Base-by-base conservation (phyloP, 1,140 invertebrate species). In the Dendrolimus kikuchii region DNA sequence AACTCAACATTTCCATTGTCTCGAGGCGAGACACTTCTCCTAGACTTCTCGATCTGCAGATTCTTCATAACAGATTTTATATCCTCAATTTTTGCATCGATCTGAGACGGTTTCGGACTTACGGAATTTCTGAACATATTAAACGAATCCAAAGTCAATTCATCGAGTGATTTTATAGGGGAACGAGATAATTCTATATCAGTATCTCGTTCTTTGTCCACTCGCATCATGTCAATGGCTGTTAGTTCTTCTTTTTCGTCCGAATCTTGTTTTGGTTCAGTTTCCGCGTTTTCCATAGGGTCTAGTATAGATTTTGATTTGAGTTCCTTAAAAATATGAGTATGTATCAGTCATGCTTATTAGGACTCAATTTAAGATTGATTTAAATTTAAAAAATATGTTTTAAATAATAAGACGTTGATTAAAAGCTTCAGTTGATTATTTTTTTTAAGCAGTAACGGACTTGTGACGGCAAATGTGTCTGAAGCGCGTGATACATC, bases 261-360 rank as follows among this genome's bases (percentile, higher is more conserved):
- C n/a, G 77, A 72, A 38, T 87, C 81, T 53, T 81, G 71, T 68
- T 83, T 82, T 4, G 75, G 59, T 56, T 88, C 85, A 3, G 66
- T 46, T 6, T 70, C 77, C 51, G 7, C 62, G 4, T 23, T 23
- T 23, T 69, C 71, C 8, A 83, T 60, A 50, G 86, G 68, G 67
- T 88, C 74, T 70, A 90, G 55, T 40, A 81, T 75, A 7, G 87
- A 88, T 48, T 88, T 87, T 38, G 89, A 89, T 71, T 90, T 89
- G 6, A 91, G 73, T 71, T 94, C 93, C 23, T 23, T 23, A 23
- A 23, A 23, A 23, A 23, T 23, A 23, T 23, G 23, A 23, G 23
- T 23, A 23, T 23, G 23, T 23, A 23, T 23, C 23, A 23, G 23
- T 23, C 23, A 23, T 23, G 23, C 23, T 23, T 23, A 23, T 23